Percentiles rank a stretch among this genome's conserved stretches.
These are phyloP conservation scores for Ornithoptera priamus DNA, from an alignment of 2,888 invertebrate genomes.

Conservation along the genomic window DNA sequence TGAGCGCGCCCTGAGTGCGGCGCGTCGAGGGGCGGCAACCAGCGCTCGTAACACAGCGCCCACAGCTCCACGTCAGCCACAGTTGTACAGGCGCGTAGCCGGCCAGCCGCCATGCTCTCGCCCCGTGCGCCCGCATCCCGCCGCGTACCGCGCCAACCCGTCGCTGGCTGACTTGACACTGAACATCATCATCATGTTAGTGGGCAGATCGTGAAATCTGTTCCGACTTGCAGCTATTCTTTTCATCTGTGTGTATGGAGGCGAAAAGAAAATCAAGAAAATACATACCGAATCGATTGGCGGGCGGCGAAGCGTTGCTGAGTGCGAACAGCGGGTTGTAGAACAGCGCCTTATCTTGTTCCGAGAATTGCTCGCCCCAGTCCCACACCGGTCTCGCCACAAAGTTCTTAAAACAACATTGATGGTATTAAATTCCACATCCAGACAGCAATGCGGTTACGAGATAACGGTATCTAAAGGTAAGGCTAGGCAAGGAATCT, in stretches of 20 bases:
- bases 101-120: conserved; percentile 31
- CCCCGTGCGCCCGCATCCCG: conserved; percentile 3
- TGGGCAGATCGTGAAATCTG: too few relatives aligned
- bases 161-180: conserved; percentile 24
- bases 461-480: too few relatives aligned
- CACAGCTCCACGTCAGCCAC: conserved; percentile 85
- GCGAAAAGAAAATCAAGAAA: neutral
- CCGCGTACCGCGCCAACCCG: conserved; percentile 22
- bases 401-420: conserved; percentile 60
- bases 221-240: neutral
- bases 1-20: conserved; percentile 84
- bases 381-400: conserved; percentile 91
- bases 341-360: conserved; percentile 89
- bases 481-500: too few relatives aligned
- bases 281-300: conserved; percentile 43
- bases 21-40: conserved; percentile 91
- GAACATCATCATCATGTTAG: too few relatives aligned
- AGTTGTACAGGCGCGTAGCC: conserved; percentile 69
- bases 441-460: too few relatives aligned
- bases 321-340: conserved; percentile 88
- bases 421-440: too few relatives aligned
- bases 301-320: conserved; percentile 38
- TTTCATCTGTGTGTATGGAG: neutral
- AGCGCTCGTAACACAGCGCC: conserved; percentile 94
- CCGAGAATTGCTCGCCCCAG: conserved; percentile 92